Percentiles rank a stretch among this genome's conserved stretches.
Conservation (phyloP, 2,113 vertebrate genomes). For the Anoura caudifer region DNA sequence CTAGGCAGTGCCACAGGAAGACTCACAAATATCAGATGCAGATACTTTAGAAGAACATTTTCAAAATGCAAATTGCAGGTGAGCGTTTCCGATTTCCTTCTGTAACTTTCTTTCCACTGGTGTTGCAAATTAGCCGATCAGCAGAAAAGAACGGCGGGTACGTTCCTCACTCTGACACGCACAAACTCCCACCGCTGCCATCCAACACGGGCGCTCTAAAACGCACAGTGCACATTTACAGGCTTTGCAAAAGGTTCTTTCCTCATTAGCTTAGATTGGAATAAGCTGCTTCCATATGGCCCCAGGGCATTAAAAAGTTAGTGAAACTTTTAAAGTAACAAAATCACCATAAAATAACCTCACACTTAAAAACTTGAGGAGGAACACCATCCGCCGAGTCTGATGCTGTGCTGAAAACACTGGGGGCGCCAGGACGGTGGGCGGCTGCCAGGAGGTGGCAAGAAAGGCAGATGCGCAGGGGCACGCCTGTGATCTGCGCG, state of each 20-base stretch:
- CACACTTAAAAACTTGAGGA: conserved; percentile 52
- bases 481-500: background rate
- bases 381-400: background rate
- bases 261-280: conserved; percentile 51
- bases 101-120: background rate
- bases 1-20: background rate
- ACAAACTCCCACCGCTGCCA: background rate
- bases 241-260: conserved; percentile 40
- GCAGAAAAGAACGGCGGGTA: background rate
- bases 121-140: background rate
- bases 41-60: background rate
- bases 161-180: background rate
- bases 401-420: conserved; percentile 54
- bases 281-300: conserved; percentile 66
- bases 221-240: background rate
- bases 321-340: conserved; percentile 64
- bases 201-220: background rate
- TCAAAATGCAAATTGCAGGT: background rate
- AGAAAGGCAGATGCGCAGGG: background rate
- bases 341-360: conserved; percentile 73
- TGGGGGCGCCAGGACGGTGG: background rate
- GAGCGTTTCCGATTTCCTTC: background rate
- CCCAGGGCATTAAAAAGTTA: conserved; percentile 56
- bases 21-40: background rate
- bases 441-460: background rate